Evolutionary conservation across 2,113 vertebrate genomes (phyloP).

Genomic region (Syngnathus floridae): DNA sequence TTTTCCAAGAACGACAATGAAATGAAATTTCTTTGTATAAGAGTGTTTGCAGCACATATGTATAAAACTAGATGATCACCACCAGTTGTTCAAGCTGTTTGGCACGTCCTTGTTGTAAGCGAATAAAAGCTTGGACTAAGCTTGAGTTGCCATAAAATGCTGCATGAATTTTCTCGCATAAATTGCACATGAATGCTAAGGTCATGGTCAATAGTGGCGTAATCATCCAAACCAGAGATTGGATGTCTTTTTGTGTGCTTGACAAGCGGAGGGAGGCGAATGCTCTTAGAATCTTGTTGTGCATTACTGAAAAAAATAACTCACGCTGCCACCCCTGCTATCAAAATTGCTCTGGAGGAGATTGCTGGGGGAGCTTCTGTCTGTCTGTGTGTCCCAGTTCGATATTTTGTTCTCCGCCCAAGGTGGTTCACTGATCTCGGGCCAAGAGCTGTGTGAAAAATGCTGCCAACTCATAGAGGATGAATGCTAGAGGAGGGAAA

Average conservation of each 20-base stretch:
- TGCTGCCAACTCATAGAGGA: constrained; percentile 57
- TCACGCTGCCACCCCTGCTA: constrained; percentile 49
- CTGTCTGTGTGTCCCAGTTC: constrained; percentile 47
- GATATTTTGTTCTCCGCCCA: constrained; percentile 60
- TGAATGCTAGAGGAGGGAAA: constrained; percentile 52
- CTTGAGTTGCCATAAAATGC: constrained; percentile 12
- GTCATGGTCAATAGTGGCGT: constrained; percentile 50
- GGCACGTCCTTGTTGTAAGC: constrained; percentile 11
- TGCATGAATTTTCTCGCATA: constrained; percentile 27
- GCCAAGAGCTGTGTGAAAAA: constrained; percentile 59
- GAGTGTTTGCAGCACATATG: constrained; percentile 6
- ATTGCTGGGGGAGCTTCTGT: constrained; percentile 60
- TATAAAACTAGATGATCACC: constrained; percentile 22
- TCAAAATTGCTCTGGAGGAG: constrained; percentile 64
- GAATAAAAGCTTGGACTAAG: constrained; percentile 7
- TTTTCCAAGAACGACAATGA: background rate
- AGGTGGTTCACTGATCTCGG: constrained; percentile 58
- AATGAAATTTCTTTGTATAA: background rate
- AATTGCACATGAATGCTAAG: constrained; percentile 49
- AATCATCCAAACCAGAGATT: constrained; percentile 60
- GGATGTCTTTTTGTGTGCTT: constrained; percentile 55
- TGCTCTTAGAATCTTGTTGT: constrained; percentile 44
- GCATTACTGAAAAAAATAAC: constrained; percentile 59
- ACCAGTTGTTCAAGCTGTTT: constrained; percentile 3
- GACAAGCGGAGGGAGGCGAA: constrained; percentile 43